A percentile compares a stretch with the other conserved stretches of the same genome.
Conservation (phyloP, 2,888 invertebrate species). For the Mesopsocus fuscifrons region DNA sequence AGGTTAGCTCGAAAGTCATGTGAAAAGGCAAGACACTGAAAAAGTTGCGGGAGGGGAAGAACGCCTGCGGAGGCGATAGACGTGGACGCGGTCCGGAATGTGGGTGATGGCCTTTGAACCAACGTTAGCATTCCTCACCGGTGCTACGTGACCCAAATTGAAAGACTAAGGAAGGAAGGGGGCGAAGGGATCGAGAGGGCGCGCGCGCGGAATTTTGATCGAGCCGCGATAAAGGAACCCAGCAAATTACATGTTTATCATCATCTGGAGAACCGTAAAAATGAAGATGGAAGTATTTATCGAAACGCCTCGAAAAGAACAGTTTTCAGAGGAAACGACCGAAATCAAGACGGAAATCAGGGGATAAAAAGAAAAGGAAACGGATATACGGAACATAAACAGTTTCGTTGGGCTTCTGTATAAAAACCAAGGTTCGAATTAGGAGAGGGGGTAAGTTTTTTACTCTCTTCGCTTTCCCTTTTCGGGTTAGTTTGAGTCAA, state of each 20-base stretch:
- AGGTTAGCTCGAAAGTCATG: no score
- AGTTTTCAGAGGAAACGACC: background rate
- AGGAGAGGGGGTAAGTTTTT: slow-evolving; percentile 9
- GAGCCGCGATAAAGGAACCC: no score
- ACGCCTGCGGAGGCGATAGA: no score
- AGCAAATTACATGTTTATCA: background rate
- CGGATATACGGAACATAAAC: slow-evolving; percentile 9
- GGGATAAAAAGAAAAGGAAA: slow-evolving; percentile 11
- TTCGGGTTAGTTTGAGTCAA: slow-evolving; percentile 11
- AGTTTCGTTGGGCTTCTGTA: slow-evolving; percentile 13
- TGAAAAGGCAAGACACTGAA: no score
- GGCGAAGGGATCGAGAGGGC: no score
- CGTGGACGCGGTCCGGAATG: no score
- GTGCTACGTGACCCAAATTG: background rate
- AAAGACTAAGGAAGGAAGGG: background rate
- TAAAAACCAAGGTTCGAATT: slow-evolving; percentile 15
- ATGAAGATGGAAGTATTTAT: background rate
- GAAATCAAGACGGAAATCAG: slow-evolving; percentile 4
- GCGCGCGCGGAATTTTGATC: no score
- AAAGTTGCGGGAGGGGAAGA: no score
- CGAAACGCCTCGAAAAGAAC: background rate
- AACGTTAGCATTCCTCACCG: background rate
- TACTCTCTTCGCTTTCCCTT: slow-evolving; percentile 1
- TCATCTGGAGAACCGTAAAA: background rate
- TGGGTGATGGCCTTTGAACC: background rate